Conservation (phyloP, 2,113 vertebrate genomes). For the Cyprinodon variegatus region DNA sequence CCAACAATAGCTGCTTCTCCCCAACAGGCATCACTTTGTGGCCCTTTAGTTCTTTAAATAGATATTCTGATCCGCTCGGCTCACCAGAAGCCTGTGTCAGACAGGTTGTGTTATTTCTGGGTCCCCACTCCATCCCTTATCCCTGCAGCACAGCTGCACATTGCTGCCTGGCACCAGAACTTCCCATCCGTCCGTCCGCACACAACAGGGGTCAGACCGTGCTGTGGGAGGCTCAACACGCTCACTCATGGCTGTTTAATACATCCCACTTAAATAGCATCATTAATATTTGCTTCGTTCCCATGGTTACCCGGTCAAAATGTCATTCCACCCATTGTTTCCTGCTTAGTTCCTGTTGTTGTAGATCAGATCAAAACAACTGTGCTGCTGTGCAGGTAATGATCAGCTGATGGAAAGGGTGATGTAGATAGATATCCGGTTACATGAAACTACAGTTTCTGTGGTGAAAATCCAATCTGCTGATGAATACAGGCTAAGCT, state of each 20-base stretch:
- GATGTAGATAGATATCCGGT: constrained; percentile 23
- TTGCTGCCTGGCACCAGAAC: constrained; percentile 10
- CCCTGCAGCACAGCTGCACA: constrained; percentile 63
- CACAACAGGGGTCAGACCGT: constrained; percentile 29
- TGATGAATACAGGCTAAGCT: not conserved
- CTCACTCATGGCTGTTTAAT: constrained; percentile 31
- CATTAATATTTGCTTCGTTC: constrained; percentile 64
- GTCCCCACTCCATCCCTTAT: constrained; percentile 27
- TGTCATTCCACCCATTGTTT: constrained; percentile 54
- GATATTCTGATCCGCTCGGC: constrained; percentile 1
- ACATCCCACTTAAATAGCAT: constrained; percentile 53
- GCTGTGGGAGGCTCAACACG: constrained; percentile 16
- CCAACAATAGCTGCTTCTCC: constrained; percentile 54
- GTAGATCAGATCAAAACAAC: constrained; percentile 21
- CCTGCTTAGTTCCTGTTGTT: constrained; percentile 22
- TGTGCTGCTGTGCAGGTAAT: constrained; percentile 5
- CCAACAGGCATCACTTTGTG: constrained; percentile 28
- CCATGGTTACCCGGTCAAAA: constrained; percentile 52
- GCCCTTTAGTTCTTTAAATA: constrained; percentile 33
- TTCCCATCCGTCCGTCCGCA: constrained; percentile 20
- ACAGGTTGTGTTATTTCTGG: constrained; percentile 6
- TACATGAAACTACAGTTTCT: not conserved
- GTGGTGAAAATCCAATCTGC: constrained; percentile 13
- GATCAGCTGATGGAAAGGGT: constrained; percentile 16
- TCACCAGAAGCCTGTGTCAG: constrained; percentile 15